Evolutionary conservation across 2,113 vertebrate species (phyloP).

Genomic region (Nothobranchius furzeri): DNA sequence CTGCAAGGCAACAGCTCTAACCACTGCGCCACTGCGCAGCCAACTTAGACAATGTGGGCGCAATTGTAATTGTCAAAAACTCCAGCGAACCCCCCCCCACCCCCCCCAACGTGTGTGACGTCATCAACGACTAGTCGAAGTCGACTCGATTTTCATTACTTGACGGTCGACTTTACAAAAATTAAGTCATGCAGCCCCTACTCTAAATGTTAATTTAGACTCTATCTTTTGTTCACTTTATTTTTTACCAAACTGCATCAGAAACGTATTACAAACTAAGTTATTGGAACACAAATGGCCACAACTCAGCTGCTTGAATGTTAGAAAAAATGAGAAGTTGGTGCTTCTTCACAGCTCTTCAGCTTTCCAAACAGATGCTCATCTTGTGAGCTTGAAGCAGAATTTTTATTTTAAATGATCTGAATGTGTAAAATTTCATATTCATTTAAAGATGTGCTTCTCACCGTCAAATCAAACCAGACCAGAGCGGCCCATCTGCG

Average conservation of each 20-base stretch:
- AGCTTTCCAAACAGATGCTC: conserved; percentile 53
- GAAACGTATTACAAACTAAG: not conserved
- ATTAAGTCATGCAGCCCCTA: not conserved
- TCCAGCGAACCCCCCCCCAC: no score
- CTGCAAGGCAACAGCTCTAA: no score
- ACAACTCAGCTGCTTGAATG: conserved; percentile 25
- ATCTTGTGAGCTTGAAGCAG: conserved; percentile 27
- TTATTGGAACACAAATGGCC: not conserved
- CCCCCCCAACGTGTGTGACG: no score
- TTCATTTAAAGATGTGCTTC: conserved; percentile 61
- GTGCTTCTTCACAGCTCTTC: conserved; percentile 29
- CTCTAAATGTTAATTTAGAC: conserved; percentile 31
- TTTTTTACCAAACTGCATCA: no score
- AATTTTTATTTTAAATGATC: conserved; percentile 29
- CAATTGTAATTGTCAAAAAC: no score
- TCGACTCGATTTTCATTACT: no score
- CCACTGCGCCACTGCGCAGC: no score
- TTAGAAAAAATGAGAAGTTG: conserved; percentile 13
- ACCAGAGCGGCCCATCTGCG: conserved; percentile 56
- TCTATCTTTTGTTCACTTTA: conserved; percentile 20
- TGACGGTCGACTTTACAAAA: no score
- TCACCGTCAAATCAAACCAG: conserved; percentile 47
- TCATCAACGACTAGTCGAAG: no score
- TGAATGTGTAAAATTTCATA: conserved; percentile 40
- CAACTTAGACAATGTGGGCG: no score